Conservation (phyloP, 2,888 invertebrate genomes). For the Schizaphis graminum region DNA sequence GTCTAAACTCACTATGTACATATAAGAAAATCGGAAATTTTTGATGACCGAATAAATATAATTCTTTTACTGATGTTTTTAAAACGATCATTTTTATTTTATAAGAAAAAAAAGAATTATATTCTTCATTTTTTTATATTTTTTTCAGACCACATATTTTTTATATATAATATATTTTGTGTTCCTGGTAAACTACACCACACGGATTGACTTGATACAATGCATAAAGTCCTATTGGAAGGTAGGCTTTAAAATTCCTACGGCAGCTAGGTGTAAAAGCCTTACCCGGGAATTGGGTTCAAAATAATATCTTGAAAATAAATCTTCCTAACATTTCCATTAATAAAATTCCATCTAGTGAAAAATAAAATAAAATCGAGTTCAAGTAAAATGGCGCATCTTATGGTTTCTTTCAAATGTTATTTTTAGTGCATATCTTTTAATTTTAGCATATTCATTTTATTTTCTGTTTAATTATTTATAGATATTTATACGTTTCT, state of each 20-base stretch:
- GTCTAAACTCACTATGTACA: neutral
- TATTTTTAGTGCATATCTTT: neutral
- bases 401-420: neutral
- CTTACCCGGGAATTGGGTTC: neutral
- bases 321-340: constrained; percentile 10
- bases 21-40: neutral
- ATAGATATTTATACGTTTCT: neutral
- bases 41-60: neutral
- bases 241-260: neutral
- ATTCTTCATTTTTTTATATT: neutral
- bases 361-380: constrained; percentile 11
- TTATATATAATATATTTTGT: neutral
- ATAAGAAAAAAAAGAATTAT: neutral
- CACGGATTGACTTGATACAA: neutral
- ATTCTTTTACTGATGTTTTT: neutral
- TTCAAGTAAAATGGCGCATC: neutral
- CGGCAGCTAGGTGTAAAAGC: neutral
- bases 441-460: neutral
- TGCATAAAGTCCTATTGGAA: neutral
- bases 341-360: neutral
- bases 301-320: constrained; percentile 18
- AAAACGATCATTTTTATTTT: neutral
- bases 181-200: neutral
- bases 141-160: neutral
- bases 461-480: neutral